Evolutionary conservation across 2,113 vertebrate genomes (phyloP), one percentile per base, ranked within the genome.

Genomic region (Rhombomys opimus): DNA sequence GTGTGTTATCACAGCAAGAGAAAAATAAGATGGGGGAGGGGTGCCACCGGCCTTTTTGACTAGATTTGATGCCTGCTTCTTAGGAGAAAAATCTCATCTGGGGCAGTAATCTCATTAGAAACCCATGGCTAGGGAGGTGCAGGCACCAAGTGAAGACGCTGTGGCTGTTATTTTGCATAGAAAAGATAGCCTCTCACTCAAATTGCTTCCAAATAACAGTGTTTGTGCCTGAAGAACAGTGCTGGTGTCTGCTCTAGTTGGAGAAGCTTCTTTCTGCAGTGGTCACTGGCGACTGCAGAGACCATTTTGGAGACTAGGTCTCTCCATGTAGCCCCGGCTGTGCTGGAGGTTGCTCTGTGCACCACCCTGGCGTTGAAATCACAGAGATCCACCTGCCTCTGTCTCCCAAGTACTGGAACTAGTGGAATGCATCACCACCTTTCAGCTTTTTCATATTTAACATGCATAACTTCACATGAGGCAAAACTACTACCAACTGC

Each of bases 371-470:
- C 73, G 27, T 46, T 13, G 73, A 76, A 76, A 23, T 76, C 73
- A 46, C 2, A 4, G 73, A 46, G 73, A 41, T 76, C 73, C 38
- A 23, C 4, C 23, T 76, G 73, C n/a, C 73, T 46, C 22, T 76
- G 73, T 22, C 73, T 76, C 38, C 73, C 20, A 76, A 25, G 10
- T 25, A 13, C 73, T 76, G 73, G 38, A 46, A 13, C n/a, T 76
- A 46, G 20, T 4, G 12, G 38, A 76, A 22, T 27, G 22, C 18
- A 76, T 89, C 81, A 8, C 30, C 77, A 32, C 7, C 32, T 80
- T 50, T 54, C 50, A 20, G 5, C 77, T 54, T 65, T 92, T 90
- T 90, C 54, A 59, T 17, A 89, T 75, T 84, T 85, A 94, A 90
- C 50, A 30, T 3, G 38, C 25, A 73, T 67, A 78, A 94, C 35